Evolutionary conservation across 2,888 invertebrate species (phyloP).

Genomic region (Eremobia ochroleuca): DNA sequence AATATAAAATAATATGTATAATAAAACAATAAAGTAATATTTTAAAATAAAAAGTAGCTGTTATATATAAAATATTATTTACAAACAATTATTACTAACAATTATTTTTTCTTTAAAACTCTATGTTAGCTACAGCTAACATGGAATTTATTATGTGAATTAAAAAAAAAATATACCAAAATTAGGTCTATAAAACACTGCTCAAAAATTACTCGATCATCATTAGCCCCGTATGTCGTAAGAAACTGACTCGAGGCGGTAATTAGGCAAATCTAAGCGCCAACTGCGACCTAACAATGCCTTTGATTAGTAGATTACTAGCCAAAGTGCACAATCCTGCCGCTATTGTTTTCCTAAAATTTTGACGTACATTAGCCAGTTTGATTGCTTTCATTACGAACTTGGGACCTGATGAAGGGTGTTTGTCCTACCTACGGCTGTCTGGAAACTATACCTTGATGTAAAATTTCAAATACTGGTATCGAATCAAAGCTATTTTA

Average conservation of each 20-base stretch:
- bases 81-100: too few species aligned
- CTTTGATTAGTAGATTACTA: slow-evolving; percentile 81
- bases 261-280: slow-evolving; percentile 81
- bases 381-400: slow-evolving; percentile 34
- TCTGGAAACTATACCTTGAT: slow-evolving; percentile 12
- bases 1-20: too few species aligned
- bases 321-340: slow-evolving; percentile 62
- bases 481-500: slow-evolving; percentile 3
- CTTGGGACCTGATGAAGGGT: slow-evolving; percentile 28
- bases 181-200: background rate
- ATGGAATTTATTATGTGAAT: background rate
- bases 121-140: too few species aligned
- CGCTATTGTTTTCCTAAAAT: slow-evolving; percentile 49
- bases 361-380: slow-evolving; percentile 33
- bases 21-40: too few species aligned
- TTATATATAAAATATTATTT: too few species aligned
- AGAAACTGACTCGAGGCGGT: slow-evolving; percentile 71
- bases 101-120: too few species aligned
- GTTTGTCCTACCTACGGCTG: background rate
- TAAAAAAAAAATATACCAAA: background rate
- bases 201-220: background rate
- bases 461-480: slow-evolving; percentile 8
- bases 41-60: too few species aligned
- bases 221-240: slow-evolving; percentile 53
- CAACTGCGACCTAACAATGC: slow-evolving; percentile 76